Evolutionary conservation across 2,113 vertebrate genomes (phyloP).

Genomic region (Paracanthobrama guichenoti): DNA sequence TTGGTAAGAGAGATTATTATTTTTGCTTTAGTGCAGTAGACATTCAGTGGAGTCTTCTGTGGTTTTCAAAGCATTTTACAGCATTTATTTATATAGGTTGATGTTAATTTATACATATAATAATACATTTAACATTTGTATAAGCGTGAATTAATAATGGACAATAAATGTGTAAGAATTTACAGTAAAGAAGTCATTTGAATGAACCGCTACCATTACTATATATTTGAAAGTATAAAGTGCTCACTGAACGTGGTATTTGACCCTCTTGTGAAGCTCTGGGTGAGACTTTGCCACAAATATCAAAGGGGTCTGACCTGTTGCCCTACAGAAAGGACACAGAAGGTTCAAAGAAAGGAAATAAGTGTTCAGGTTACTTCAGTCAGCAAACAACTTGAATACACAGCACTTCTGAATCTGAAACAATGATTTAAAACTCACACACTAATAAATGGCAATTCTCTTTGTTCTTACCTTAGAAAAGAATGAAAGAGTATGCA

Average conservation of each 20-base stretch:
- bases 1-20: conserved; percentile 82
- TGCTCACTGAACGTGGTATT: neutral
- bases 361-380: neutral
- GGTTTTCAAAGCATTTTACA: neutral
- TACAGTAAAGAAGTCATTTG: too few relatives aligned
- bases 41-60: neutral
- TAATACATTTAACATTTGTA: neutral
- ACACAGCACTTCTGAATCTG: neutral
- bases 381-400: neutral
- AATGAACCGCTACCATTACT: neutral
- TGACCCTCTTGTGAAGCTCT: neutral
- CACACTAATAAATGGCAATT: neutral
- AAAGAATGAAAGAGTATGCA: conserved; percentile 84
- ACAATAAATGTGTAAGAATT: neutral
- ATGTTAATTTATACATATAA: neutral
- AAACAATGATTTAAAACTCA: neutral
- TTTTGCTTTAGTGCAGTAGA: neutral
- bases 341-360: neutral
- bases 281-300: neutral
- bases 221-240: neutral
- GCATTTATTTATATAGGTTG: neutral
- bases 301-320: conserved; percentile 14
- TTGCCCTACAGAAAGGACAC: neutral
- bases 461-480: conserved; percentile 70
- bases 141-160: neutral